Evolutionary conservation across 2,888 invertebrate species (phyloP).

Genomic region (Rhagonycha fulva): DNA sequence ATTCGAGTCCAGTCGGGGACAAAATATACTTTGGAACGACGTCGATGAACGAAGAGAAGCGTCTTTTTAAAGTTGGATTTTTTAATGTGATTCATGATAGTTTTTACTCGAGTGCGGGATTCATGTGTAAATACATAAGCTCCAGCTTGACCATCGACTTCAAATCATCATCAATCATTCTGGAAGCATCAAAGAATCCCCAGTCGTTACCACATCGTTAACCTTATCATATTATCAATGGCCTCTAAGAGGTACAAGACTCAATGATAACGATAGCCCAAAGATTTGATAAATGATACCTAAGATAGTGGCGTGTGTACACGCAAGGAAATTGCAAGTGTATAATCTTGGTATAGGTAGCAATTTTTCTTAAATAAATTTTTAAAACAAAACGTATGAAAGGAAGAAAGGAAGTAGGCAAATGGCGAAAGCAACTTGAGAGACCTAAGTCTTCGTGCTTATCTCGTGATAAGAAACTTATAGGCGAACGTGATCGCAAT

Average conservation of each 20-base stretch:
- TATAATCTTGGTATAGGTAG: background rate
- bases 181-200: conserved; percentile 19
- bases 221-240: conserved; percentile 29
- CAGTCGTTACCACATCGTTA: conserved; percentile 28
- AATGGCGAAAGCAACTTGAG: conserved; percentile 25
- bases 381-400: background rate
- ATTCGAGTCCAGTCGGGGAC: background rate
- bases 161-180: conserved; percentile 29
- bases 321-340: conserved; percentile 6
- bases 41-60: background rate
- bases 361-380: background rate
- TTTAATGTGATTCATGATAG: background rate
- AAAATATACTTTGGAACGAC: background rate
- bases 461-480: conserved; percentile 29
- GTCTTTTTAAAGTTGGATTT: background rate
- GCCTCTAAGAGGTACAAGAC: conserved; percentile 25
- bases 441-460: conserved; percentile 25
- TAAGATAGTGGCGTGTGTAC: conserved; percentile 13
- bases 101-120: conserved; percentile 13
- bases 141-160: conserved; percentile 27
- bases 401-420: conserved; percentile 12
- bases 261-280: conserved; percentile 24
- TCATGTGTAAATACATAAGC: conserved; percentile 28
- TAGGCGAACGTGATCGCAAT: conserved; percentile 25
- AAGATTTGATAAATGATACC: conserved; percentile 29